Percentiles rank a stretch among this genome's conserved stretches.
Evolutionary conservation across 2,888 invertebrate species (phyloP).

Genomic region (Chymomyza procnemis): DNA sequence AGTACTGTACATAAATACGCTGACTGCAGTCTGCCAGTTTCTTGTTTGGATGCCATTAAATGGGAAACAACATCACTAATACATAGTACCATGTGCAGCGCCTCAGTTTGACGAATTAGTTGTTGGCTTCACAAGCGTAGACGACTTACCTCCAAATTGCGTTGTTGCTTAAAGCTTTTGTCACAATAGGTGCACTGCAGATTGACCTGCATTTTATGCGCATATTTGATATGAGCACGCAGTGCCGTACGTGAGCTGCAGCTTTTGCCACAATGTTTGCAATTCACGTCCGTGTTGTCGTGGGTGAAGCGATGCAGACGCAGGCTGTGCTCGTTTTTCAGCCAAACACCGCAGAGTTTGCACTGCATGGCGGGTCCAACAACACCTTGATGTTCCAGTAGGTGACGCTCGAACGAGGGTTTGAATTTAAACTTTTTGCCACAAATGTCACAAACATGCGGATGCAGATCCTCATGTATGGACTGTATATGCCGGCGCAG

Average conservation of each 20-base stretch:
- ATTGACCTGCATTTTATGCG: conserved; percentile 64
- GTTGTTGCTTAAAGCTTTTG: conserved; percentile 68
- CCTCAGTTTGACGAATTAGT: too few species aligned
- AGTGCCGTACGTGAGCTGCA: conserved; percentile 69
- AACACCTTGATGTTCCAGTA: conserved; percentile 71
- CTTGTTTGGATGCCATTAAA: too few species aligned
- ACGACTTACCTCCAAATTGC: conserved; percentile 57
- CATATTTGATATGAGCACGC: conserved; percentile 68
- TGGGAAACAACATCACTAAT: too few species aligned
- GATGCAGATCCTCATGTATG: conserved; percentile 68
- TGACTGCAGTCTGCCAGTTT: too few species aligned
- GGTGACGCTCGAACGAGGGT: conserved; percentile 67
- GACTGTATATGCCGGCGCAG: conserved; percentile 68
- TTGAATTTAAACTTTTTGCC: conserved; percentile 74
- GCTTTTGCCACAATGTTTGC: conserved; percentile 58
- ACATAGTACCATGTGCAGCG: too few species aligned
- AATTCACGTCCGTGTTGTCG: conserved; percentile 55
- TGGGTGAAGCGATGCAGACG: conserved; percentile 61
- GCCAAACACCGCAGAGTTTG: conserved; percentile 65
- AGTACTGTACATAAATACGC: too few species aligned
- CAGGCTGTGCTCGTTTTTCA: conserved; percentile 70
- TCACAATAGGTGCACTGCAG: conserved; percentile 70
- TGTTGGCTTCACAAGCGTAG: too few species aligned
- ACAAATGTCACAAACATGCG: conserved; percentile 72
- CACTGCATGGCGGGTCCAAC: conserved; percentile 70